Conservation (phyloP, 1,140 invertebrate species). For the Gonioctena quinquepunctata region DNA sequence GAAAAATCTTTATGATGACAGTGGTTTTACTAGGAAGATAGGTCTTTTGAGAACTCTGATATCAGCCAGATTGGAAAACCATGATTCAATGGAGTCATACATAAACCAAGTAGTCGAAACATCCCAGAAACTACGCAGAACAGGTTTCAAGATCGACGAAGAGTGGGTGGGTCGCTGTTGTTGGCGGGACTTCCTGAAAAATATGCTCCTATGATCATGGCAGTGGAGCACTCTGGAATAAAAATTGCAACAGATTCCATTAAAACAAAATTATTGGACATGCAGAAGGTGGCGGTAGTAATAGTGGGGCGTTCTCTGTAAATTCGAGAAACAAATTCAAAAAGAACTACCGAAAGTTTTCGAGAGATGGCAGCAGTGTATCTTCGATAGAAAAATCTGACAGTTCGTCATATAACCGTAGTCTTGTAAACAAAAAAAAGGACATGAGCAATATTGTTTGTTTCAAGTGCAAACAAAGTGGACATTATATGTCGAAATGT, state of each 20-base stretch:
- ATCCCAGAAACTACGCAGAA: slow-evolving; percentile 43
- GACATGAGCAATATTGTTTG: not conserved
- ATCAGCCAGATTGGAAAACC: slow-evolving; percentile 27
- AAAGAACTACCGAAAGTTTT: not conserved
- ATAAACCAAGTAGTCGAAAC: slow-evolving; percentile 32
- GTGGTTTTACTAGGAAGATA: slow-evolving; percentile 22
- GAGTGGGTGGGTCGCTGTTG: slow-evolving; percentile 51
- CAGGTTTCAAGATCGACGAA: slow-evolving; percentile 47
- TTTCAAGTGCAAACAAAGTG: slow-evolving; percentile 15
- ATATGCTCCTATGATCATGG: slow-evolving; percentile 55
- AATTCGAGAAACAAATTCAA: slow-evolving; percentile 5
- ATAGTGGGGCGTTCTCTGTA: not conserved
- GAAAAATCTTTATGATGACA: slow-evolving; percentile 27
- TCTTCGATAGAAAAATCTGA: not conserved
- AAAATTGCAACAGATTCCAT: slow-evolving; percentile 49
- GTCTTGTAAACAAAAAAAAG: not conserved
- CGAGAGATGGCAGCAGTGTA: not conserved
- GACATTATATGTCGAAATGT: slow-evolving; percentile 18
- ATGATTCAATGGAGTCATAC: slow-evolving; percentile 29
- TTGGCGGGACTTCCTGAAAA: slow-evolving; percentile 50
- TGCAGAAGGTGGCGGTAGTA: slow-evolving; percentile 18
- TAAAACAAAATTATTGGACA: slow-evolving; percentile 52
- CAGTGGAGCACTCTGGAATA: slow-evolving; percentile 47
- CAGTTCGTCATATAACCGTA: not conserved
- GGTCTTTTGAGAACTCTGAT: slow-evolving; percentile 27